Base-by-base conservation (phyloP, 2,888 invertebrate genomes). In the Lottia gigantea region DNA sequence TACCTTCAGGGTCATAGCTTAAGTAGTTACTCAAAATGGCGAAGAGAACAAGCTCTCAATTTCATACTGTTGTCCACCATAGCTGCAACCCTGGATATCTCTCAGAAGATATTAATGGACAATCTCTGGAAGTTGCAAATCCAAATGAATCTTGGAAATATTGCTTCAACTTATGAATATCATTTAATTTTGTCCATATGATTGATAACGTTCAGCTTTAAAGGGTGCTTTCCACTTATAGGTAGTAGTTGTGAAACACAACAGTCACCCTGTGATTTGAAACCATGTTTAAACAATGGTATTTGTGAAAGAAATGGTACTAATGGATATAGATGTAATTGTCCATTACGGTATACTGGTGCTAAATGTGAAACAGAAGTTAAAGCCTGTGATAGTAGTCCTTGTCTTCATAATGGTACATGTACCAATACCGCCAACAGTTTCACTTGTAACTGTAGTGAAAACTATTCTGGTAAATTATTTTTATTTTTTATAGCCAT, bases 391-490 rank as follows among this genome's bases (percentile, higher is more conserved):
- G 68, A 71, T 40, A 68, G 70, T 31, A 47, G 31, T 2, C 82
- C 82, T 11, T 82, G 82, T 71, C 66, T 66, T n/a, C 77, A 79
- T 46, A 68, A 70, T 16, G 80, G 71, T 4, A 70, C 71, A 8
- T 82, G 82, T 63, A 46, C 74, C 11, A 73, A 72, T 45, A 55
- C 66, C 14, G 70, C 66, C 14, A 61, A 45, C 2, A 71, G 74
- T 11, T 81, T 71, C 68, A 63, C 62, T 12, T 82, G 82, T 61
- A 66, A 68, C 8, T 82, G 82, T 72, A 55, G 67, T 1, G 71
- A 78, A 12, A 74, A 76, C 0, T 78, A 69, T 62, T 71, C 73
- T 64, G 80, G 80, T 79, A 62, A 62, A 70, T 63, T 40, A 1
- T 40, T 11, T 40, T 40, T 11, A 31, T 2, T 11, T 6, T 40